These are phyloP conservation scores for Chrysoperla carnea DNA, from an alignment of 1,140 invertebrate genomes.

Conservation along the genomic window DNA sequence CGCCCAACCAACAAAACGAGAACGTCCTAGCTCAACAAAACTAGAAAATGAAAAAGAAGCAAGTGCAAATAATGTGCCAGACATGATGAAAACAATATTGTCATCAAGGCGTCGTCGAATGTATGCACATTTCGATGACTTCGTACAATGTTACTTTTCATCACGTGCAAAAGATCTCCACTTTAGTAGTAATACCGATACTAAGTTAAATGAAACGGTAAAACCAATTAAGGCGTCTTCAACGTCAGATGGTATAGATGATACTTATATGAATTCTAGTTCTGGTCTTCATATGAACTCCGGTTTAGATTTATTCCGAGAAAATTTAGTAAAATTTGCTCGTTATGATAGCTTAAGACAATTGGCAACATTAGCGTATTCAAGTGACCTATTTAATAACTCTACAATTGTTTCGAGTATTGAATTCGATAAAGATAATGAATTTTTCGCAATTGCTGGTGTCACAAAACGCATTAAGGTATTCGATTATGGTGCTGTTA, in stretches of 20 bases:
- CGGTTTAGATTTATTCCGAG: constrained; percentile 64
- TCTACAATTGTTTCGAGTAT: constrained; percentile 93
- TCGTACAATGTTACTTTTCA: constrained; percentile 74
- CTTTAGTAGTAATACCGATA: constrained; percentile 25
- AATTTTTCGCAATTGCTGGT: constrained; percentile 92
- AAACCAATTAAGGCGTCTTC: constrained; percentile 12
- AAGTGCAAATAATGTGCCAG: too few relatives aligned
- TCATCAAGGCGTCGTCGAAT: constrained; percentile 45
- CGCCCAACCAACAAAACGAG: too few relatives aligned
- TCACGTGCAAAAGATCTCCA: constrained; percentile 53
- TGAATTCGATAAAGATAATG: constrained; percentile 93
- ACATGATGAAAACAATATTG: too few relatives aligned
- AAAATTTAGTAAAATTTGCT: constrained; percentile 79
- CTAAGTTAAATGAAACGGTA: constrained; percentile 12
- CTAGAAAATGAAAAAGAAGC: too few relatives aligned
- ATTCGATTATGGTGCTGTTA: constrained; percentile 76
- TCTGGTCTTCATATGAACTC: constrained; percentile 17
- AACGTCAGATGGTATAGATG: constrained; percentile 13
- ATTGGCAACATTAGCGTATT: constrained; percentile 79
- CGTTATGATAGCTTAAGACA: constrained; percentile 61
- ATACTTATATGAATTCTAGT: constrained; percentile 14
- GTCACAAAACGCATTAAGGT: constrained; percentile 92
- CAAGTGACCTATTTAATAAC: constrained; percentile 65
- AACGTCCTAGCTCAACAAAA: too few relatives aligned
- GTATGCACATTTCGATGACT: constrained; percentile 78